Percentiles rank a stretch among this genome's conserved stretches.
phyloP scores from a whole-genome alignment of 2,113 vertebrate genomes.

The Eubucco bourcierii region DNA sequence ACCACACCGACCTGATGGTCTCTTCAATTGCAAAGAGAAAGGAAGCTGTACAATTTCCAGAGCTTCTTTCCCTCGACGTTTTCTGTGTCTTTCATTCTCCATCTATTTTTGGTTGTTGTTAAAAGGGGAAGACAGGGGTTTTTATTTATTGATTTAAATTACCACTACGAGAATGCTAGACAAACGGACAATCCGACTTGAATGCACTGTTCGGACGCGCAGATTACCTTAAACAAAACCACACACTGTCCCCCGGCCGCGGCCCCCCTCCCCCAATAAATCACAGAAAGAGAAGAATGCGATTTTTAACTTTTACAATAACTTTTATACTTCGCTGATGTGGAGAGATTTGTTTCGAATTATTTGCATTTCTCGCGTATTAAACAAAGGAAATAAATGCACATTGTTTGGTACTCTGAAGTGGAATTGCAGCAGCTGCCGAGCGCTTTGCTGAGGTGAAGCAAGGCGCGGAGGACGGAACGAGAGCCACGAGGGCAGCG shows the following conservation, averaged over 20 bases:
- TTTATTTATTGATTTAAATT: constrained; percentile 79
- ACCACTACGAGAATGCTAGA: constrained; percentile 63
- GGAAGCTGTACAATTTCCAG: not conserved
- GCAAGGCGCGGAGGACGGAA: not conserved
- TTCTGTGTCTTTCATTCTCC: constrained; percentile 54
- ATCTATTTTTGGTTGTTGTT: constrained; percentile 53
- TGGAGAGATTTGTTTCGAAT: constrained; percentile 23
- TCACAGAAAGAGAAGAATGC: not conserved
- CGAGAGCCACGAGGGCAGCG: not conserved
- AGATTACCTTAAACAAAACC: constrained; percentile 22
- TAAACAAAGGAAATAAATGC: constrained; percentile 34
- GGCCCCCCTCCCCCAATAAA: not conserved
- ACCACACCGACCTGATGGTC: constrained; percentile 71
- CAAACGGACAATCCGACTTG: not conserved
- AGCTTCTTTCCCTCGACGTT: constrained; percentile 10
- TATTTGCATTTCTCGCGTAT: constrained; percentile 52
- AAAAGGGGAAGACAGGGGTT: constrained; percentile 53
- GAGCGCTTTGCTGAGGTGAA: not conserved
- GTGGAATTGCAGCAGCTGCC: constrained; percentile 5
- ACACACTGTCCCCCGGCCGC: not conserved
- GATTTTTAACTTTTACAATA: constrained; percentile 63
- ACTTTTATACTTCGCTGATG: constrained; percentile 63
- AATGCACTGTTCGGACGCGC: constrained; percentile 11
- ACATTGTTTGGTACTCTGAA: not conserved
- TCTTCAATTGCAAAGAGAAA: constrained; percentile 59